These are phyloP conservation scores for Eurytoma californica DNA, from an alignment of 2,888 invertebrate species.

Conservation along the genomic window DNA sequence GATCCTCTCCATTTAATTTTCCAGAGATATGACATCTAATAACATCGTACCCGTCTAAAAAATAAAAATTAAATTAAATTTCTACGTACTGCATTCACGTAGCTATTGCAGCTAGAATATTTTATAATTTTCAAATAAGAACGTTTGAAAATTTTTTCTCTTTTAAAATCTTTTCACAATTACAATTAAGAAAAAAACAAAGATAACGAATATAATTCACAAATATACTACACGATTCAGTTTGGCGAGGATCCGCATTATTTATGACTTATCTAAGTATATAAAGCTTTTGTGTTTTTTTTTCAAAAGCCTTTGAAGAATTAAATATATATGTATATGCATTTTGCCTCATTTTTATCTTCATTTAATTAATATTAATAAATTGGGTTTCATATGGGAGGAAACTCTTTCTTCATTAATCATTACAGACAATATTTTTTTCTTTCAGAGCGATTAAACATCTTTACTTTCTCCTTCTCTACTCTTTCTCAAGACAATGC, in stretches of 20 bases:
- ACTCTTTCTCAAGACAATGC: conserved; percentile 61
- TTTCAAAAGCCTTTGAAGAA: conserved; percentile 53
- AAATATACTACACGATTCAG: conserved; percentile 53
- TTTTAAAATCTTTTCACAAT: conserved; percentile 22
- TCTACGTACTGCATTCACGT: conserved; percentile 40
- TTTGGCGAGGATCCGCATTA: conserved; percentile 52
- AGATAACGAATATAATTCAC: conserved; percentile 42
- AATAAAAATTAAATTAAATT: conserved; percentile 43
- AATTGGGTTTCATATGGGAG: conserved; percentile 64
- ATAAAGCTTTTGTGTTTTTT: conserved; percentile 52
- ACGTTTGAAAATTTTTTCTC: conserved; percentile 41
- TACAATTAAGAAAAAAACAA: conserved; percentile 31
- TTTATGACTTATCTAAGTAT: conserved; percentile 52
- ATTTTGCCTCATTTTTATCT: conserved; percentile 46
- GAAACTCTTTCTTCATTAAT: conserved; percentile 64
- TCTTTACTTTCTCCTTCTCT: conserved; percentile 43
- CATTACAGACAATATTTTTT: conserved; percentile 62
- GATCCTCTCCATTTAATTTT: conserved; percentile 40
- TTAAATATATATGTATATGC: conserved; percentile 54
- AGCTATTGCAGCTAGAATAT: conserved; percentile 51
- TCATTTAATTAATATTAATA: conserved; percentile 48
- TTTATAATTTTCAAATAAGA: conserved; percentile 44
- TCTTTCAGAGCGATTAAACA: conserved; percentile 41
- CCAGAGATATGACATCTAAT: conserved; percentile 31
- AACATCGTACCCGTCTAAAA: conserved; percentile 31